Evolutionary conservation across 2,888 invertebrate genomes (phyloP), one percentile per base, ranked within the genome.

Genomic region (Philereme transversata): DNA sequence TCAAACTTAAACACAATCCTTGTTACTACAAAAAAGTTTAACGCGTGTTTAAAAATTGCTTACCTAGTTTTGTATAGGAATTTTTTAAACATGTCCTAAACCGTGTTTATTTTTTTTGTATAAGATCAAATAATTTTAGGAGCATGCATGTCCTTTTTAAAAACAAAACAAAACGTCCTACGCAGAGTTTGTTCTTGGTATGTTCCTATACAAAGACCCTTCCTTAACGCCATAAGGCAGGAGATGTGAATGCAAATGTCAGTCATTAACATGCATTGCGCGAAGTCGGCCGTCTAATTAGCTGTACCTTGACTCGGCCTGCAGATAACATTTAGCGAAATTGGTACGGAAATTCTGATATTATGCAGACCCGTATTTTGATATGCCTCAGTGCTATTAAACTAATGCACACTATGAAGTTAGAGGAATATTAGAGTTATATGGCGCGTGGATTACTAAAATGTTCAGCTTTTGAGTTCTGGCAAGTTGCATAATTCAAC

Each of bases 211-310:
- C 55, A 54, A 63, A 64, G 67, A 76, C 60, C 51, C 33, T 56
- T 47, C 77, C 71, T 77, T 62, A 64, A 60, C 51, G 38, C 40
- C 67, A 64, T 66, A 59, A 74, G 72, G 70, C 70, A 73, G 72
- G 73, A 74, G 74, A 76, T 77, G 68, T 77, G 70, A 85, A 90
- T 91, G 91, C 91, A 92, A 92, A 92, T 91, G 88, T 84, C 86
- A 87, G 79, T 89, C 84, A 83, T 91, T 90, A 88, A 82, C 89
- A 90, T 90, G 91, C 90, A 90, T 89, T 85, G 86, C 87, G 84
- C 84, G 88, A 84, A 84, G 82, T 82, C 85, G 84, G 79, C 79
- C 86, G 83, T 84, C 90, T 92, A 90, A 92, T 92, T 90, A 91
- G 84, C 79, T 77, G 82, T 84, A 86, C 84, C 85, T 82, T 84